Evolutionary conservation across 2,113 vertebrate genomes (phyloP), one percentile per base, ranked within the genome.

Genomic region (Malurus alboscapulatus): DNA sequence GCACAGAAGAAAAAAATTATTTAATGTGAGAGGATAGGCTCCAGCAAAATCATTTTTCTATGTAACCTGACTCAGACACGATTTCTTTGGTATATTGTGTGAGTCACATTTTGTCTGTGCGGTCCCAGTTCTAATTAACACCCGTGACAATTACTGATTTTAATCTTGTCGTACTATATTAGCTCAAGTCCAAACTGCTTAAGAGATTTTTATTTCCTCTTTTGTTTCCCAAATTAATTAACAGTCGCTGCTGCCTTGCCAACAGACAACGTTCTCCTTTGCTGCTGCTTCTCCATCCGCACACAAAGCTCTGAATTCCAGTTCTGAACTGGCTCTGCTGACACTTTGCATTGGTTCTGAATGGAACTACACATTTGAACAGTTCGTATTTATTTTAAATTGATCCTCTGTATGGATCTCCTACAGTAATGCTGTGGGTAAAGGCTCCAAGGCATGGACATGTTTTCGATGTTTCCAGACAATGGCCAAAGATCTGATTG

Each of bases 41-140:
- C 50, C 48, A 81, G 57, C 3, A 81, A 93, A 91, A 65, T 42
- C 12, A 86, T 87, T 87, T 71, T 94, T 88, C 53, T 42, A 48
- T 75, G 66, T 51, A 90, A 92, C 73, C 48, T 68, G 68, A 83
- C 36, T 75, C 57, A 88, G 69, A 78, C 9, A 4, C 58, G 32
- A 80, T 19, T 90, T 50, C 62, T 79, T 84, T 26, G 92, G 50
- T 71, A 57, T 59, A 81, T 38, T 88, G 44, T 27, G 20, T 2
- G 7, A 88, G 73, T 51, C 58, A 53, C 21, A 40, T n/a, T 88
- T 85, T 12, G 5, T 16, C 59, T 19, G 40, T 72, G 62, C 84
- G 69, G 77, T 91, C 87, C 87, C 84, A 79, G n/a, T 55, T 75
- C 94, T 92, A 95, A 95, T 93, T 96, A 94, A 93, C 88, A 92